Base-by-base conservation (phyloP, 1,140 invertebrate genomes). In the Drosophila suzukii region DNA sequence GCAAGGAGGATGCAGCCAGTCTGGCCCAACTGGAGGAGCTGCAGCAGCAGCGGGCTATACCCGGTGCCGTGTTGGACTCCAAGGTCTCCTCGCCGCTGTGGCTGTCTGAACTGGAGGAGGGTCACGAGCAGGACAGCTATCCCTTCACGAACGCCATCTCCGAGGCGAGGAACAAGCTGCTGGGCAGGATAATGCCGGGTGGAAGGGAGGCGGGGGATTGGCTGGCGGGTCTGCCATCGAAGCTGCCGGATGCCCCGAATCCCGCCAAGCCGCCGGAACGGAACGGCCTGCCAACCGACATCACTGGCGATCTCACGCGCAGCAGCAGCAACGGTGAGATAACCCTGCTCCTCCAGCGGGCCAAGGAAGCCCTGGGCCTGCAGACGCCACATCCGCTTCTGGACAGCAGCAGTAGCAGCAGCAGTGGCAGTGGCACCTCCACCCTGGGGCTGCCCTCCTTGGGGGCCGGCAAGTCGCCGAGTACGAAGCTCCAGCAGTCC, bases 81-180 rank as follows among this genome's bases (percentile, higher is more conserved):
- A 65, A 36, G 12, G 1, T 30, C 1, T 46, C 55, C 8, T 75
- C 81, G 3, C 61, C 81, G 4, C 44, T 60, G 47, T 49, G 63
- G 34, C n/a, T 75, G 0, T 54, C 78, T 0, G 82, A 86, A 11
- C 38, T 17, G 5, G 75, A 78, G n/a, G 47, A 68, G 12, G 24
- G 7, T 0, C 32, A 30, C 5, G 63, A 59, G 11, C 71, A 44
- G 24, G 66, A 80, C 0, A 83, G 57, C 36, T 89, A 88, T 73
- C 75, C 61, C 5, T 89, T 80, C 10, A 88, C 66, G 24, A 88
- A 88, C 65, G 84, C 83, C 27, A 80, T 88, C 27, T 27, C 71
- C 30, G 75, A 67, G 17, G 83, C 83, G 0, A 50, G 84, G 1
- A 63, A 49, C 7, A 88, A 83, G 5, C 49, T 88, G 38, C 58